Conservation (phyloP, 2,888 invertebrate genomes). For the Rhingia rostrata region DNA sequence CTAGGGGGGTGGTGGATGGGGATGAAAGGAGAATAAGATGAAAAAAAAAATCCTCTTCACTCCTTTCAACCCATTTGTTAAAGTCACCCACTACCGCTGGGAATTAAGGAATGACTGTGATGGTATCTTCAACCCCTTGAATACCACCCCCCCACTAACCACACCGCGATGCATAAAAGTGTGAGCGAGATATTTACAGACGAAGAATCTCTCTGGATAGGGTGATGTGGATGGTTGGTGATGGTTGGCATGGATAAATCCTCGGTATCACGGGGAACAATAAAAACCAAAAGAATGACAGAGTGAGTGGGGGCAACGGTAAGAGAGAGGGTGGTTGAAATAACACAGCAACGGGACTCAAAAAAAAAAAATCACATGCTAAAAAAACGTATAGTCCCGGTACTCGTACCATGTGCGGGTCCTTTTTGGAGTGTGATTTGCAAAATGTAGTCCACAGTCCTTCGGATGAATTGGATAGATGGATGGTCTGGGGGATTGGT, state of each 20-base stretch:
- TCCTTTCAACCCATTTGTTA: constrained; percentile 71
- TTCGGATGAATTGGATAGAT: constrained; percentile 72
- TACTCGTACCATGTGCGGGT: constrained; percentile 38
- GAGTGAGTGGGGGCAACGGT: neutral
- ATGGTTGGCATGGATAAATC: constrained; percentile 65
- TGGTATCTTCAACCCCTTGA: constrained; percentile 52
- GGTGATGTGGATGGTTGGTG: neutral
- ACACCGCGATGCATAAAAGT: constrained; percentile 9
- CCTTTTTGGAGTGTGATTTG: constrained; percentile 70
- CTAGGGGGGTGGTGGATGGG: neutral
- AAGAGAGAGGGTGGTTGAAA: constrained; percentile 12
- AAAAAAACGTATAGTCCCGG: constrained; percentile 7
- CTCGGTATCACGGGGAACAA: constrained; percentile 69
- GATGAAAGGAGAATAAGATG: constrained; percentile 1
- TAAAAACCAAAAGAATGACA: constrained; percentile 70
- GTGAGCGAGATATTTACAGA: constrained; percentile 49
- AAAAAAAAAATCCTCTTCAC: constrained; percentile 48
- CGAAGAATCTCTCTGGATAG: constrained; percentile 10
- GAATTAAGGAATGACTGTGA: constrained; percentile 53
- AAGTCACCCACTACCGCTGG: constrained; percentile 58
- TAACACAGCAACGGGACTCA: neutral
- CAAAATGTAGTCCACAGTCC: constrained; percentile 73
- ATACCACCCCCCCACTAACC: constrained; percentile 8
- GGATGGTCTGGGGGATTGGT: constrained; percentile 38
- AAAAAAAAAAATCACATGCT: constrained; percentile 24